Percentiles rank a stretch among this genome's conserved stretches.
Conservation (phyloP, 2,888 invertebrate genomes). For the Agrotis puta region DNA sequence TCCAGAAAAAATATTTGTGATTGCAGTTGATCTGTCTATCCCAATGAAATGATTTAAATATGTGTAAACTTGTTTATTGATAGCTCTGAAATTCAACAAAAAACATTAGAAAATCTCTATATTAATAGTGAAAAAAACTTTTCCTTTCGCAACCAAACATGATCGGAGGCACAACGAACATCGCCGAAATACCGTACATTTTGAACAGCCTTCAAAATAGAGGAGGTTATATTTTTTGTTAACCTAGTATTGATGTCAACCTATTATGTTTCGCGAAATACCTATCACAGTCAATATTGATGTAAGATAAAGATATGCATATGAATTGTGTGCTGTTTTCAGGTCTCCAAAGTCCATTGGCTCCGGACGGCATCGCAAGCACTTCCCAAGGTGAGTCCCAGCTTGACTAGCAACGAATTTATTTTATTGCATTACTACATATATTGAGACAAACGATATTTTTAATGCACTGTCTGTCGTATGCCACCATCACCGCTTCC, state of each 20-base stretch:
- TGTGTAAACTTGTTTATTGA: not conserved
- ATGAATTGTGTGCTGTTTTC: slow-evolving; percentile 80
- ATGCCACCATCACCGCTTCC: slow-evolving; percentile 92
- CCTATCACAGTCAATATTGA: not conserved
- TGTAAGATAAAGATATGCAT: slow-evolving; percentile 31
- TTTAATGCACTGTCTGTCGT: slow-evolving; percentile 92
- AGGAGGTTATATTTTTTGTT: too few relatives aligned
- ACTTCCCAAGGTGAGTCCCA: slow-evolving; percentile 96
- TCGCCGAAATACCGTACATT: not conserved
- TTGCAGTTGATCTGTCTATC: not conserved
- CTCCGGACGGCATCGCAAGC: slow-evolving; percentile 94
- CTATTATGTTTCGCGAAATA: not conserved
- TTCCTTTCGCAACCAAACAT: not conserved
- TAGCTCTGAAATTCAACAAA: not conserved
- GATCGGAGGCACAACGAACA: not conserved
- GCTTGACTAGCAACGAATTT: slow-evolving; percentile 89
- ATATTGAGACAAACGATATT: slow-evolving; percentile 90
- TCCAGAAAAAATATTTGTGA: not conserved
- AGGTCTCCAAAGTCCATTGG: slow-evolving; percentile 92
- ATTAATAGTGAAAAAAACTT: not conserved
- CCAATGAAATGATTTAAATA: too few relatives aligned
- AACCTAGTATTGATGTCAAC: not conserved
- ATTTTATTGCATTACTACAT: slow-evolving; percentile 90
- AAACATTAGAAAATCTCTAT: not conserved
- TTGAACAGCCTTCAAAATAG: too few relatives aligned